Conservation (phyloP, 2,113 vertebrate species). For the Pelmatolapia mariae region DNA sequence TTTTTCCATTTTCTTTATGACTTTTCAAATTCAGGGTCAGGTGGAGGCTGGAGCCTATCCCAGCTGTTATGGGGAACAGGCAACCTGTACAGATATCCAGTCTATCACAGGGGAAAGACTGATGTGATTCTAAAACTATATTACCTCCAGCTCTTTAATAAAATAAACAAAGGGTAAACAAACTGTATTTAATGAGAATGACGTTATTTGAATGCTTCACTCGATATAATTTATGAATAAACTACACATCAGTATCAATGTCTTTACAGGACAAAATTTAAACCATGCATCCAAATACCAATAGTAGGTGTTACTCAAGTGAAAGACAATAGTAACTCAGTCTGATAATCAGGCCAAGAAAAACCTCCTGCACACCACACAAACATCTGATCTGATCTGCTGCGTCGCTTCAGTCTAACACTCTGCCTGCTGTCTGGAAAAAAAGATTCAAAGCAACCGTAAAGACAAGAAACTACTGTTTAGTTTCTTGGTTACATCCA, state of each 20-base stretch:
- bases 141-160: background rate
- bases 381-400: background rate
- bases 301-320: background rate
- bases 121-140: background rate
- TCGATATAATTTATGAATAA: background rate
- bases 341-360: background rate
- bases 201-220: background rate
- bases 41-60: background rate
- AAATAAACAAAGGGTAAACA: background rate
- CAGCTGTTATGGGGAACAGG: background rate
- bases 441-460: background rate
- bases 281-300: background rate
- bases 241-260: background rate
- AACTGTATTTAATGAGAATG: fast-evolving
- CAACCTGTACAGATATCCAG: background rate
- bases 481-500: background rate
- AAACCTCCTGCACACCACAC: background rate
- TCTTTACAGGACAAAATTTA: background rate
- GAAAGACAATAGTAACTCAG: background rate
- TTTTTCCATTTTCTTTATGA: background rate
- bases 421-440: background rate
- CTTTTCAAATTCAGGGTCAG: background rate
- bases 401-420: background rate
- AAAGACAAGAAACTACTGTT: background rate
- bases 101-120: background rate